Evolutionary conservation across 2,888 invertebrate genomes (phyloP).

Genomic region (Hyalella azteca): DNA sequence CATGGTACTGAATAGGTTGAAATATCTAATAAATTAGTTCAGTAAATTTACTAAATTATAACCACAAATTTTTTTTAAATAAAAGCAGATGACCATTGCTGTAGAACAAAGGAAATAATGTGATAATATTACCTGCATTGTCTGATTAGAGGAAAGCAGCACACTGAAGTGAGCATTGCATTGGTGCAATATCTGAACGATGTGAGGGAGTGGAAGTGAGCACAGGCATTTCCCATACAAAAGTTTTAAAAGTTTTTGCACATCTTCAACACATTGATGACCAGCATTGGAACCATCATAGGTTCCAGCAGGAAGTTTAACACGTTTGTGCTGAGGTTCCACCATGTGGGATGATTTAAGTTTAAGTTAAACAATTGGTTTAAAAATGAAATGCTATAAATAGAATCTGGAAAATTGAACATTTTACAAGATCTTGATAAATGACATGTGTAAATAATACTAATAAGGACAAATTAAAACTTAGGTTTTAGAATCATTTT

Average conservation of each 20-base stretch:
- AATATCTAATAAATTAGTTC: not conserved
- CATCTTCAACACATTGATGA: slow-evolving; percentile 44
- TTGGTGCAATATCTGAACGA: slow-evolving; percentile 53
- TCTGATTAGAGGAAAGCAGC: slow-evolving; percentile 17
- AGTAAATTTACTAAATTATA: not conserved
- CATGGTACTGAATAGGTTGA: no score
- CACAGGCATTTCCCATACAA: slow-evolving; percentile 54
- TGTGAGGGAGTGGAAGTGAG: slow-evolving; percentile 52
- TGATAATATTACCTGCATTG: not conserved
- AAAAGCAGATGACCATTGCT: no score
- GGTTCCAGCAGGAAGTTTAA: slow-evolving; percentile 50
- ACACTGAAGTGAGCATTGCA: slow-evolving; percentile 54
- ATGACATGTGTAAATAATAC: no score
- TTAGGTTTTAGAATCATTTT: no score
- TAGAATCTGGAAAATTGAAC: no score
- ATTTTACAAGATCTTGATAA: no score
- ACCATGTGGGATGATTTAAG: slow-evolving; percentile 56
- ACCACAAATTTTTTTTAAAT: no score
- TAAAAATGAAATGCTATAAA: no score
- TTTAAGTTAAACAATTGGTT: not conserved
- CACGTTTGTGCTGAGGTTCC: slow-evolving; percentile 58
- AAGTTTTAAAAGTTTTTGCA: slow-evolving; percentile 50
- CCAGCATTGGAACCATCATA: slow-evolving; percentile 16
- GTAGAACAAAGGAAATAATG: not conserved
- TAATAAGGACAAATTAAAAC: no score